Evolutionary conservation across 2,888 invertebrate species (phyloP), one percentile per base, ranked within the genome.

Genomic region (Macropis europaea): DNA sequence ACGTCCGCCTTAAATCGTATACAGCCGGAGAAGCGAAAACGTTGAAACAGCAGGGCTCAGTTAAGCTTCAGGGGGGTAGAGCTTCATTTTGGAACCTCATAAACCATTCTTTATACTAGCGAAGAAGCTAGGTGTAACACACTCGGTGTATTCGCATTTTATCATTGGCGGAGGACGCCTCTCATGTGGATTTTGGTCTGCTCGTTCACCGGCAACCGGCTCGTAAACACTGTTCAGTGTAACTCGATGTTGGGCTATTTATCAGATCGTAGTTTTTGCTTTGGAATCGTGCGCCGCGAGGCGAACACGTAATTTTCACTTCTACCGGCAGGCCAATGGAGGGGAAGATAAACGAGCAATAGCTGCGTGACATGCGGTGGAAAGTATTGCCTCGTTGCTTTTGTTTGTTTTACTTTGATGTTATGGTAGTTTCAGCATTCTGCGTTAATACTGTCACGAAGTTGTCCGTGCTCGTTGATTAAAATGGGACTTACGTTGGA

Each of bases 71-170:
- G 19, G 11, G 9, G 9, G 13, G n/a, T n/a, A n/a, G n/a, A n/a
- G 45, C 22, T 63, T 56, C 47, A 36, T 56, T 63, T 56, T 30
- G 47, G 26, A 19, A 47, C 30, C 56, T 56, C 56, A 32, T 56
- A 40, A 56, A 48, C 15, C 34, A 30, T 42, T 34, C 43, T 52
- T 53, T 61, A 53, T 26, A 7, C 9, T 24, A 19, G 42, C 9
- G 43, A 24, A 2, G n/a, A 52, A 43, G 24, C 52, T 43, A 22
- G 32, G 32, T n/a, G 7, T 13, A 61, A 52, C 32, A 9, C 43
- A 24, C 15, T 13, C 9, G 11, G 28, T 22, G 28, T 28, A 40
- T 56, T 32, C 30, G 30, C 13, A 26, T 43, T 56, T 56, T n/a
- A 56, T 56, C 43, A 56, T 42, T 32, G 42, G 4, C 30, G 43